Evolutionary conservation across 2,888 invertebrate genomes (phyloP), one percentile per base, ranked within the genome.

Genomic region (Dione vanillae): DNA sequence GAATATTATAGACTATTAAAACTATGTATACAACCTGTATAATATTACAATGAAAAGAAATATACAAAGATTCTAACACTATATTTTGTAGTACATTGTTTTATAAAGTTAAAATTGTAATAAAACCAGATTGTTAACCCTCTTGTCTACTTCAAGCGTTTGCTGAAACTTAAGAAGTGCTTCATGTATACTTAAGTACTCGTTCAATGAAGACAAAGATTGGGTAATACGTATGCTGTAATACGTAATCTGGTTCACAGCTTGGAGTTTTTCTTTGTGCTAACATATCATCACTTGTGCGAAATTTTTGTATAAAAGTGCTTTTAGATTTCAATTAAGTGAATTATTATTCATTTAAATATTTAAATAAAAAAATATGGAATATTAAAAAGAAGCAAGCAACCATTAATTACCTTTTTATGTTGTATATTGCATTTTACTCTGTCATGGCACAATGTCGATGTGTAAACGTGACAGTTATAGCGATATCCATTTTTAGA

Each of bases 121-220:
- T 54, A 47, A 54, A 64, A 69, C 45, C 16, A 20, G 37, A 27
- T 41, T 52, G 51, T 68, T 52, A 62, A 43, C 43, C 67, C 51
- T 51, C 49, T 64, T 40, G 19, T 20, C 9, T 45, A 62, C 35
- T 62, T 52, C 14, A 68, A 64, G 64, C 62, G 64, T 62, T 69
- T 69, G 37, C 64, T 69, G 40, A 20, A 68, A 69, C 64, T 68
- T 68, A 62, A 68, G 45, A 68, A 62, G 62, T 54, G 40, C 54
- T 69, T 69, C 54, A 64, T 61, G 51, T 67, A 54, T 69, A 62
- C 68, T 54, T 64, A 64, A 62, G 37, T 43, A 69, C 45, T 35
- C 51, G 61, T 51, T 67, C 43, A 69, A 52, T 47, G 35, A 56
- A 64, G 54, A 69, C 64, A 69, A 62, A 64, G 45, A 69, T 69